A percentile compares a stretch with the other conserved stretches of the same genome.
Conservation (phyloP, 2,113 vertebrate genomes). For the Synchiropus splendidus region DNA sequence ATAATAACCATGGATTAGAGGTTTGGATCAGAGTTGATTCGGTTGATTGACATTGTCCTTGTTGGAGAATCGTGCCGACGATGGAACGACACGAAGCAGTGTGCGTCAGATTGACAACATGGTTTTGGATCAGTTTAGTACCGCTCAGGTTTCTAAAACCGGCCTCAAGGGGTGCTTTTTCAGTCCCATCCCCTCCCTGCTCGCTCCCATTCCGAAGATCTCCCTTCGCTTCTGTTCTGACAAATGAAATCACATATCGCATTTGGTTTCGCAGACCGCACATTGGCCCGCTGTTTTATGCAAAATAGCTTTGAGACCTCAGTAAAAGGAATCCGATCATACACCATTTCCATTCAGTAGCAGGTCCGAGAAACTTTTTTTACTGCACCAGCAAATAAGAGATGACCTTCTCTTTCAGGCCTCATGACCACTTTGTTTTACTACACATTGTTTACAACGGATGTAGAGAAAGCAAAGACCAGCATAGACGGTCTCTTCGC, state of each 20-base stretch:
- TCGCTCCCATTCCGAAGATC: background rate
- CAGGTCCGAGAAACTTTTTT: constrained; percentile 29
- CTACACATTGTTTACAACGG: constrained; percentile 7
- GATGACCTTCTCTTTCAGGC: constrained; percentile 11
- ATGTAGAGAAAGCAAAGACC: constrained; percentile 25
- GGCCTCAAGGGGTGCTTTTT: constrained; percentile 61
- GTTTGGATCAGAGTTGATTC: constrained; percentile 26
- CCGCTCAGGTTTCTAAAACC: constrained; percentile 53
- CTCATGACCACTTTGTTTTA: constrained; percentile 12
- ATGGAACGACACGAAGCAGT: constrained; percentile 52
- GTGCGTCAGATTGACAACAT: constrained; percentile 40
- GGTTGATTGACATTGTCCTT: constrained; percentile 14
- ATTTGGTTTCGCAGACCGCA: constrained; percentile 8
- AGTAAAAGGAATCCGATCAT: constrained; percentile 8
- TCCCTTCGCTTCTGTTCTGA: constrained; percentile 10
- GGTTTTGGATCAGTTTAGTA: constrained; percentile 31
- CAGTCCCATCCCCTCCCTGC: background rate
- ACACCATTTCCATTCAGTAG: constrained; percentile 14
- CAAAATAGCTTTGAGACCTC: constrained; percentile 17
- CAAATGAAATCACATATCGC: too few species aligned
- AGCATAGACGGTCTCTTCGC: constrained; percentile 1
- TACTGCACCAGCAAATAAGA: constrained; percentile 31
- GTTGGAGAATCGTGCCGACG: constrained; percentile 14
- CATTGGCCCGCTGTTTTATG: constrained; percentile 13
- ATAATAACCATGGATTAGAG: constrained; percentile 21